Conservation (phyloP, 2,113 vertebrate species). For the Excalfactoria chinensis region DNA sequence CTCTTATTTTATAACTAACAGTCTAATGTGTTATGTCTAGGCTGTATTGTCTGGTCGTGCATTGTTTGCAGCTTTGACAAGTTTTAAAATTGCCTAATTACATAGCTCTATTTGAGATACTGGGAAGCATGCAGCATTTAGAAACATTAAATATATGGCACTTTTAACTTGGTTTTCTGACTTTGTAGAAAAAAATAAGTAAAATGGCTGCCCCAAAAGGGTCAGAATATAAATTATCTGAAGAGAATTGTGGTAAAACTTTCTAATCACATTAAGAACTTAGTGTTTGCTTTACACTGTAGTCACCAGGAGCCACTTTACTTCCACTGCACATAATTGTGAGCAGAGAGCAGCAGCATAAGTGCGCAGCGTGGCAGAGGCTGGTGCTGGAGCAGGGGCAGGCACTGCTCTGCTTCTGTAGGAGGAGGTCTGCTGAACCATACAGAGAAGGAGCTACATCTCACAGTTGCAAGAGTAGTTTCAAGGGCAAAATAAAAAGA, state of each 20-base stretch:
- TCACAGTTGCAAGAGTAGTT: neutral
- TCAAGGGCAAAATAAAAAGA: neutral
- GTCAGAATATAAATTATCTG: neutral
- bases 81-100: slow-evolving; percentile 15
- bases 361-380: neutral
- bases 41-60: slow-evolving; percentile 21
- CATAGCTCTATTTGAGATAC: neutral
- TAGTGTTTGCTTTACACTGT: neutral
- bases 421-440: neutral
- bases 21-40: slow-evolving; percentile 4
- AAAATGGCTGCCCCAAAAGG: neutral
- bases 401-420: neutral
- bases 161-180: neutral
- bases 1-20: neutral
- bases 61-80: slow-evolving; percentile 25
- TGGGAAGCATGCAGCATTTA: neutral
- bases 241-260: neutral
- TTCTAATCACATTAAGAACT: neutral
- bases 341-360: neutral
- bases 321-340: neutral
- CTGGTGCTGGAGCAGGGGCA: neutral
- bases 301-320: neutral
- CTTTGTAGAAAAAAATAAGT: neutral
- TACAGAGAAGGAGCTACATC: neutral
- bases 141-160: neutral